Conservation (phyloP, 2,888 invertebrate genomes). For the Agapetus fuscipes region DNA sequence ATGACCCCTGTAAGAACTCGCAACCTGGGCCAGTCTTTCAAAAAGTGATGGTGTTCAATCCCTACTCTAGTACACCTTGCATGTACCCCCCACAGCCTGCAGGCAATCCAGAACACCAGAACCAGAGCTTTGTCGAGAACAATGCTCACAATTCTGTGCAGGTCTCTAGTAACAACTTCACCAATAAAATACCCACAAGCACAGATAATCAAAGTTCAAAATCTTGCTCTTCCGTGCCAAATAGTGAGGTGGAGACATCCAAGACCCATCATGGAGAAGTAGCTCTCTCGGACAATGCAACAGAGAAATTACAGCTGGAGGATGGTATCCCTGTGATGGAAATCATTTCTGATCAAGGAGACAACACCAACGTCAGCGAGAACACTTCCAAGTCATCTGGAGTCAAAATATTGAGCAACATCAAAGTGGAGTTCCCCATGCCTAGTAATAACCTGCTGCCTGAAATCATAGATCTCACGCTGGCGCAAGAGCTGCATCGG, state of each 20-base stretch:
- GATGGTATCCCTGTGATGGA: background rate
- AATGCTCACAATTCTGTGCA: background rate
- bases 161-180: background rate
- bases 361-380: conserved; percentile 4
- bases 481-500: conserved; percentile 26
- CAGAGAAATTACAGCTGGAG: background rate
- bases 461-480: conserved; percentile 36
- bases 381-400: conserved; percentile 30
- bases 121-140: background rate
- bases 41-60: conserved; percentile 42
- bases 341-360: background rate
- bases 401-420: conserved; percentile 43
- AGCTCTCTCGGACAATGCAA: background rate
- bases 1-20: conserved; percentile 35
- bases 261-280: background rate
- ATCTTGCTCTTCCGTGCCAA: too few relatives aligned
- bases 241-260: background rate
- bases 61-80: conserved; percentile 38
- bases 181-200: background rate
- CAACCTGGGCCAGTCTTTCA: conserved; percentile 39
- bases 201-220: background rate
- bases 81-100: conserved; percentile 32
- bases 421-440: conserved; percentile 45
- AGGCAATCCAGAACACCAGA: background rate
- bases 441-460: conserved; percentile 41